Evolutionary conservation across 2,888 invertebrate genomes (phyloP).

Genomic region (Rhamnusium bicolor): DNA sequence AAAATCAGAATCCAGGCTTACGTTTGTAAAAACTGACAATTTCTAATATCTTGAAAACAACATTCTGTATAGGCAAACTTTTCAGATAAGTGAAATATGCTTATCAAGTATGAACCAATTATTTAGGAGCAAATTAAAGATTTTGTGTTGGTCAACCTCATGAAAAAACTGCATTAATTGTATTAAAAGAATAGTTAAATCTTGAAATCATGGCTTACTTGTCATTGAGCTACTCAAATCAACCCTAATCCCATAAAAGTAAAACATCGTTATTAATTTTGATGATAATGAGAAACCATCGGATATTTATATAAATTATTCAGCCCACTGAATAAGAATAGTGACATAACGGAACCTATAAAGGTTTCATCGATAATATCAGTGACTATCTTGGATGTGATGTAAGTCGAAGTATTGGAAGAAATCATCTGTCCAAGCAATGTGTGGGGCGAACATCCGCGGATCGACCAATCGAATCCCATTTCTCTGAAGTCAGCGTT

Average conservation of each 20-base stretch:
- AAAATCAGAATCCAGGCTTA: too few relatives aligned
- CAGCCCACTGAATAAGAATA: slow-evolving; percentile 37
- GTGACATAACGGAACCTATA: slow-evolving; percentile 30
- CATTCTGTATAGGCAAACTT: too few relatives aligned
- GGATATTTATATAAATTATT: slow-evolving; percentile 35
- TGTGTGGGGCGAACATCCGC: slow-evolving; percentile 40
- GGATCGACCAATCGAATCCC: slow-evolving; percentile 40
- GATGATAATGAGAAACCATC: neutral
- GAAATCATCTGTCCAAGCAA: slow-evolving; percentile 43
- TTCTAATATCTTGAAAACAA: too few relatives aligned
- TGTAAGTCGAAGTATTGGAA: slow-evolving; percentile 39
- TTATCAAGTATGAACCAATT: too few relatives aligned
- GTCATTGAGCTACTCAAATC: neutral
- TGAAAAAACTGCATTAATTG: too few relatives aligned
- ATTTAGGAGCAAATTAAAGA: too few relatives aligned
- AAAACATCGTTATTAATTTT: slow-evolving; percentile 33
- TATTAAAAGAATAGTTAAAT: too few relatives aligned
- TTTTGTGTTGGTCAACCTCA: too few relatives aligned
- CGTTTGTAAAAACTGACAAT: too few relatives aligned
- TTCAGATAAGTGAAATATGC: too few relatives aligned
- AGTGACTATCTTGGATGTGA: slow-evolving; percentile 30
- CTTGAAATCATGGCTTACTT: neutral
- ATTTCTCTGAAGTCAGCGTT: slow-evolving; percentile 45
- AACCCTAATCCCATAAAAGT: neutral
- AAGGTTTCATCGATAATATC: slow-evolving; percentile 35